These are phyloP conservation scores for Colistium nudipinnis DNA, from an alignment of 2,113 vertebrate genomes.

Conservation along the genomic window DNA sequence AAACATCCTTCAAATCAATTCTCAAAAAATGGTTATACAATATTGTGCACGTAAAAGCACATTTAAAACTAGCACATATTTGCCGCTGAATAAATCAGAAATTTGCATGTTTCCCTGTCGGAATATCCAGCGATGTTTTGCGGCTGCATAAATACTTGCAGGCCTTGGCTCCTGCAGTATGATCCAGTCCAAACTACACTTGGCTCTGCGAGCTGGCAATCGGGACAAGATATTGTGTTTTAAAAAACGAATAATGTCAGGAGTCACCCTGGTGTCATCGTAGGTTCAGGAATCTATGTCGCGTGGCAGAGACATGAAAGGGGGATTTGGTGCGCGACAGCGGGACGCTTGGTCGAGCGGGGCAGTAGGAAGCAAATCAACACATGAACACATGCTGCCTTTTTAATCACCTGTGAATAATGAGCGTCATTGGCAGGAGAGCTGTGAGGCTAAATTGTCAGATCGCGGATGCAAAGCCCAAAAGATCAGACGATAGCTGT, in stretches of 20 bases:
- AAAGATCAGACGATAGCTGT: slow-evolving; percentile 43
- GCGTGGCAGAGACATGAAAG: too few relatives aligned
- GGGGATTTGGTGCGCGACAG: too few relatives aligned
- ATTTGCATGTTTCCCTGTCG: background rate
- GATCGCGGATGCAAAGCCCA: slow-evolving; percentile 17
- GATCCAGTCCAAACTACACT: background rate
- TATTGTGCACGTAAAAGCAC: background rate
- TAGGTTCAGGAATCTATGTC: background rate
- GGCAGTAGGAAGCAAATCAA: too few relatives aligned
- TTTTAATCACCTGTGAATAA: slow-evolving; percentile 12
- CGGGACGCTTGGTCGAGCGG: too few relatives aligned
- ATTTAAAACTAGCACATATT: background rate
- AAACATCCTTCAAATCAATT: too few relatives aligned
- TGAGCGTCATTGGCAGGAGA: slow-evolving; percentile 27
- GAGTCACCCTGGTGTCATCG: background rate
- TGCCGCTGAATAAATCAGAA: background rate
- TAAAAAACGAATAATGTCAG: background rate
- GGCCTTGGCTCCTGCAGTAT: background rate
- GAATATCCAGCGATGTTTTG: background rate
- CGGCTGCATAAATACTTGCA: background rate
- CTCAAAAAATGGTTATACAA: background rate
- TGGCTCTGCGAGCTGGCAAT: background rate
- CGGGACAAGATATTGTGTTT: background rate
- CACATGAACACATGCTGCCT: slow-evolving; percentile 18
- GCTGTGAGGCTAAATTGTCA: slow-evolving; percentile 12